Evolutionary conservation across 2,797 vertebrate genomes (phyloP).

Genomic region (Remorina albescens): DNA sequence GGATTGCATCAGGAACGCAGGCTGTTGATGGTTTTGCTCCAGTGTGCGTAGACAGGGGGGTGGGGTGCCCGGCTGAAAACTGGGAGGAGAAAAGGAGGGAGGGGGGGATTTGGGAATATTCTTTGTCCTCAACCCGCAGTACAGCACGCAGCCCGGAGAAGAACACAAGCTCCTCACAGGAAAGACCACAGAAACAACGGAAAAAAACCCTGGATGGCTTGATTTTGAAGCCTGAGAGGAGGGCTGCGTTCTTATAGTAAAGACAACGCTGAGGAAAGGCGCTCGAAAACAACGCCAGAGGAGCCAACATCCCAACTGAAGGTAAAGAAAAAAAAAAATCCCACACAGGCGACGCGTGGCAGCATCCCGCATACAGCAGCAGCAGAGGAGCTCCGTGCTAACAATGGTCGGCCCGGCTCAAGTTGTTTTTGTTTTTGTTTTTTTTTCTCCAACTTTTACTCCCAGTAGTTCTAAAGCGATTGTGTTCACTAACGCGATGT

Average conservation of each 20-base stretch:
- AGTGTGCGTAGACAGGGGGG: slow-evolving; percentile 66
- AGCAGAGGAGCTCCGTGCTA: slow-evolving; percentile 10
- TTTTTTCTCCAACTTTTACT: too few relatives aligned
- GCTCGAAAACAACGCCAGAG: neutral
- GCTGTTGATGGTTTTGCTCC: slow-evolving; percentile 43
- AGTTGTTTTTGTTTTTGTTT: neutral
- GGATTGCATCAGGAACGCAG: slow-evolving; percentile 72
- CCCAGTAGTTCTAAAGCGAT: too few relatives aligned
- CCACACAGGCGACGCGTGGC: slow-evolving; percentile 3
- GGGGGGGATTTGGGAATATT: slow-evolving; percentile 76
- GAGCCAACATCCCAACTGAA: slow-evolving; percentile 34
- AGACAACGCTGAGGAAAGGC: slow-evolving; percentile 30
- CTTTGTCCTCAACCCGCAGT: slow-evolving; percentile 83
- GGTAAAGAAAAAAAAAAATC: slow-evolving; percentile 67
- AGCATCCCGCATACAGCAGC: slow-evolving; percentile 7
- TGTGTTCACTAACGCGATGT: neutral
- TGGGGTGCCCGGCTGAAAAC: slow-evolving; percentile 55
- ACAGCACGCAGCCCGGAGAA: slow-evolving; percentile 56
- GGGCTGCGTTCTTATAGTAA: slow-evolving; percentile 27
- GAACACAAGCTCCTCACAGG: slow-evolving; percentile 33
- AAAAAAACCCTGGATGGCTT: slow-evolving; percentile 59
- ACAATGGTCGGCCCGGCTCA: slow-evolving; percentile 5
- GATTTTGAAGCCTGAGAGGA: slow-evolving; percentile 38
- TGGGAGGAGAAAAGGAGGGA: slow-evolving; percentile 72
- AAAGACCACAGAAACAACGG: too few relatives aligned